These are phyloP conservation scores for Tridacna crocea DNA, from an alignment of 2,888 invertebrate genomes.

Conservation along the genomic window DNA sequence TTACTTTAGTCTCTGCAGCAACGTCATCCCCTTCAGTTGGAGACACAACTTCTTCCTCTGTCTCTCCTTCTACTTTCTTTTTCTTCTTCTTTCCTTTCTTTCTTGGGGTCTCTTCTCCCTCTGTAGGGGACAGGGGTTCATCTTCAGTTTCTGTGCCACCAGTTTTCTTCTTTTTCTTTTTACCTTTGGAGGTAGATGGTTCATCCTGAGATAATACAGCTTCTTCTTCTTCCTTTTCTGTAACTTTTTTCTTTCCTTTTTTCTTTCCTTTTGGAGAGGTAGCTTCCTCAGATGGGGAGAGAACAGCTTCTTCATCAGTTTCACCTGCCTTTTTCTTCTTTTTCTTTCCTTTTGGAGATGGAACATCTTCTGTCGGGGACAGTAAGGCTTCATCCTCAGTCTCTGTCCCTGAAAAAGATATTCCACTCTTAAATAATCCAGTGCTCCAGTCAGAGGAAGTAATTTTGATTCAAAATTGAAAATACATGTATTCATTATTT, in stretches of 20 bases:
- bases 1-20: constrained; percentile 46
- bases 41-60: constrained; percentile 51
- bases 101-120: constrained; percentile 23
- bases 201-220: constrained; percentile 41
- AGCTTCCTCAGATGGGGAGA: constrained; percentile 39
- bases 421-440: background rate
- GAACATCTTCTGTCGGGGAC: constrained; percentile 37
- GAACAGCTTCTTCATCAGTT: constrained; percentile 33
- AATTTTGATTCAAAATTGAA: too few relatives aligned
- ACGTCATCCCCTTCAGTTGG: constrained; percentile 56
- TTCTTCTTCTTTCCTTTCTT: constrained; percentile 53
- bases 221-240: constrained; percentile 48
- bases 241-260: constrained; percentile 59
- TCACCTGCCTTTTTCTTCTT: constrained; percentile 41
- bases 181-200: constrained; percentile 26
- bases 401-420: constrained; percentile 1
- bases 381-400: constrained; percentile 39
- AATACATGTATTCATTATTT: too few relatives aligned
- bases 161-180: constrained; percentile 55
- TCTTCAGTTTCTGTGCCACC: constrained; percentile 38
- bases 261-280: constrained; percentile 51
- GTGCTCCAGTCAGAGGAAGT: too few relatives aligned
- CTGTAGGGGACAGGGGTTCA: constrained; percentile 39
- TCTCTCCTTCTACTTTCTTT: constrained; percentile 53
- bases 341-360: constrained; percentile 34